Conservation (phyloP, 2,888 invertebrate species). For the Pherbina coryleti region DNA sequence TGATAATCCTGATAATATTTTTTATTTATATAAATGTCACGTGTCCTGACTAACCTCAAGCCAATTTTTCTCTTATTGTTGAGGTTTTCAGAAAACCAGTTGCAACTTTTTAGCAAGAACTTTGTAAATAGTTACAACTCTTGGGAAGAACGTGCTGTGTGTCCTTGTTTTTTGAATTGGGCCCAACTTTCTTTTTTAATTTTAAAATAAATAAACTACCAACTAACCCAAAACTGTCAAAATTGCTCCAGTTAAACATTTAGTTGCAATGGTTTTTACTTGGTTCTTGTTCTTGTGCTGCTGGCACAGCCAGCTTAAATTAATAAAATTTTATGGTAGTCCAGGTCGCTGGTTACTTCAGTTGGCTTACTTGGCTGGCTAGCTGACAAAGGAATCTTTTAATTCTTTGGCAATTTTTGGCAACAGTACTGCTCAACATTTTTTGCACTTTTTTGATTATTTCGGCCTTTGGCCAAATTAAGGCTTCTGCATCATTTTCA, state of each 20-base stretch:
- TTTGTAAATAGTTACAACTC: constrained; percentile 45
- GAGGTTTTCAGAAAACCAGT: too few relatives aligned
- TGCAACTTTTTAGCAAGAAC: background rate
- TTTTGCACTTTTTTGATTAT: too few relatives aligned
- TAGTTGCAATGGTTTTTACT: background rate
- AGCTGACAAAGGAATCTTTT: background rate
- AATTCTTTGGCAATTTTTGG: too few relatives aligned
- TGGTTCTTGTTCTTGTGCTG: background rate
- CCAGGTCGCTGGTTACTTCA: background rate
- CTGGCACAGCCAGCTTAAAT: background rate
- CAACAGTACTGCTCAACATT: too few relatives aligned
- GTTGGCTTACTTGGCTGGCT: background rate
- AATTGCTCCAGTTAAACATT: constrained; percentile 15
- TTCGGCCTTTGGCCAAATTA: too few relatives aligned
- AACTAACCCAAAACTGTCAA: background rate
- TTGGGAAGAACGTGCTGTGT: constrained; percentile 47
- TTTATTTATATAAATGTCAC: constrained; percentile 42
- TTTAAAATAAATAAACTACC: background rate
- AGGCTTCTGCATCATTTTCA: too few relatives aligned
- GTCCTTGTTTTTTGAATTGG: background rate
- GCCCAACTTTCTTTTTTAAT: background rate
- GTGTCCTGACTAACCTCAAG: constrained; percentile 49
- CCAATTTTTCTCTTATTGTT: constrained; percentile 36
- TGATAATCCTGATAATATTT: too few relatives aligned
- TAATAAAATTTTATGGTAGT: background rate